Conservation (phyloP, 2,888 invertebrate species). For the Sinodicranocentrus sp. region DNA sequence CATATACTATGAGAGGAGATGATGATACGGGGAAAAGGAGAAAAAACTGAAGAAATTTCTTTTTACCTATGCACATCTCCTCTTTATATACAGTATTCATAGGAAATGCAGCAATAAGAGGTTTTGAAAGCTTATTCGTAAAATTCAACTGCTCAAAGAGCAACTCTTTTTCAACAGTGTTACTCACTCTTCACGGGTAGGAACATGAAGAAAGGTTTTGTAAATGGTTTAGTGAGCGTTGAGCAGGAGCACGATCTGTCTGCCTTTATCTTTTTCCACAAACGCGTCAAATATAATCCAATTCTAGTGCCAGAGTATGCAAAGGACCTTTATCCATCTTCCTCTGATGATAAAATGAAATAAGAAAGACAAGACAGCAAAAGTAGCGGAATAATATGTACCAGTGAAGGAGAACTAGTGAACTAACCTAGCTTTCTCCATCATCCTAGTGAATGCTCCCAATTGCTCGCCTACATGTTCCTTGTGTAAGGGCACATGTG, state of each 20-base stretch:
- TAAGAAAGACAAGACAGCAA: slow-evolving; percentile 27
- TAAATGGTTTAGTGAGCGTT: slow-evolving; percentile 26
- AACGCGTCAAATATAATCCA: slow-evolving; percentile 58
- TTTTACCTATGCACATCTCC: slow-evolving; percentile 21
- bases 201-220: not conserved
- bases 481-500: too few species aligned
- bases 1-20: slow-evolving; percentile 21
- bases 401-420: not conserved
- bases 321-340: slow-evolving; percentile 56
- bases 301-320: slow-evolving; percentile 42
- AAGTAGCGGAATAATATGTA: slow-evolving; percentile 10
- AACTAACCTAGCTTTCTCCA: slow-evolving; percentile 22
- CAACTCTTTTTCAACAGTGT: slow-evolving; percentile 1
- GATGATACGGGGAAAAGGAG: slow-evolving; percentile 28
- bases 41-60: slow-evolving; percentile 17
- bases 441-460: too few species aligned
- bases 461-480: slow-evolving; percentile 8
- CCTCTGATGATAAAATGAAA: slow-evolving; percentile 59
- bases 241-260: slow-evolving; percentile 33
- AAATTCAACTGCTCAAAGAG: slow-evolving; percentile 28
- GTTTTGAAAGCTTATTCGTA: slow-evolving; percentile 35
- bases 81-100: slow-evolving; percentile 14
- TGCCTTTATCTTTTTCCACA: slow-evolving; percentile 44
- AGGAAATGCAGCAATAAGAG: slow-evolving; percentile 33
- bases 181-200: not conserved